Base-by-base conservation (phyloP, 2,797 vertebrate genomes). In the Myoxocephalus aenaeus region DNA sequence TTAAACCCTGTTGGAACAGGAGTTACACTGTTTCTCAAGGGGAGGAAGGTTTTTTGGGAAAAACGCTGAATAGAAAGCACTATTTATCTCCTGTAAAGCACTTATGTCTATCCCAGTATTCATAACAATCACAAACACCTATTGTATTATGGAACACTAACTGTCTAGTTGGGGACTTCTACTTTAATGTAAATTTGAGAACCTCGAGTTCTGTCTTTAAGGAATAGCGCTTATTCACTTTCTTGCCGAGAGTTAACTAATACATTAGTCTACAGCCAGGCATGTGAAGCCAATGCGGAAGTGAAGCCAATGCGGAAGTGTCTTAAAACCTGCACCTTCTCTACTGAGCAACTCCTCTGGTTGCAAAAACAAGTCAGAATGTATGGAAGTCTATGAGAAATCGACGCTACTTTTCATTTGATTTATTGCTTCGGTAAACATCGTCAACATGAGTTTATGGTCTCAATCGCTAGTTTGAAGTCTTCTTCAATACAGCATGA, bases 91-190 rank as follows among this genome's bases (percentile, higher is more conserved):
- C 65, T 40, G 17, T 32, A 40, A 29, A 66, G 42, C 29, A 25
- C 44, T 22, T 50, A 15, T 46, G 67, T 58, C 4, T 25, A 1
- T 22, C 44, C 22, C 29, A 66, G 25, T 64, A 15, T 67, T 68
- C 13, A 65, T 32, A 69, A 73, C 22, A 74, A 34, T 4, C 9
- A 67, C 32, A 32, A 50, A 66, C 50, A 48, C 27, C 32, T 38
- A 12, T 44, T 61, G 36, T 58, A 59, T 73, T 61, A 44, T 59
- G 17, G 32, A 74, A 9, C 18, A 59, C 29, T 36, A 0, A 11
- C 40, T 27, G 3, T 54, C 8, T 51, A 34, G 32, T 61, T 42
- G 8, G 36, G 36, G 36, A 38, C 36, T 10, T 36, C 34, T 36
- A 36, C 1, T 36, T 36, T 80, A 46, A 58, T 9, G 7, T 44